Evolutionary conservation across 2,797 vertebrate genomes (phyloP).

Genomic region (Pristis pectinata): DNA sequence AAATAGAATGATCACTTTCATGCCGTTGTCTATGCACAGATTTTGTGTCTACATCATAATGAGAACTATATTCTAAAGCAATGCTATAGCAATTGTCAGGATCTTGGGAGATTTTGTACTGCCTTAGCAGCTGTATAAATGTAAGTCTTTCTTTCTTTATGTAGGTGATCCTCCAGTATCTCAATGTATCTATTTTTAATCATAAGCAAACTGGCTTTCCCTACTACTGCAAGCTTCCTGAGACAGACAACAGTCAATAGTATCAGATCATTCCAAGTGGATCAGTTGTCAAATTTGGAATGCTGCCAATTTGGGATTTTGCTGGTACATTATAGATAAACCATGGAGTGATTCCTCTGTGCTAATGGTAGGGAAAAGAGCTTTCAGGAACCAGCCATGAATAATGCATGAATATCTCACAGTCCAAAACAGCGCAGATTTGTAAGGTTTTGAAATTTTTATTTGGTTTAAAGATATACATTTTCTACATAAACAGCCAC

Average conservation of each 20-base stretch:
- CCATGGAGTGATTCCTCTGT: not conserved
- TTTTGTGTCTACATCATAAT: not conserved
- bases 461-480: not conserved
- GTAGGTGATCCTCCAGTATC: not conserved
- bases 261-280: not conserved
- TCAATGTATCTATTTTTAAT: not conserved
- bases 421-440: not conserved
- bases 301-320: not conserved
- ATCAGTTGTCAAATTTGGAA: conserved; percentile 6
- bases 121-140: not conserved
- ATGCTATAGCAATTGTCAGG: too few relatives aligned
- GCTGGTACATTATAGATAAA: conserved; percentile 30
- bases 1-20: not conserved
- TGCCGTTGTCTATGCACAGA: not conserved
- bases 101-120: too few relatives aligned
- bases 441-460: not conserved
- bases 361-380: not conserved
- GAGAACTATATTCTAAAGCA: not conserved
- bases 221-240: not conserved
- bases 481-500: not conserved
- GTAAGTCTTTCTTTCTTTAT: not conserved
- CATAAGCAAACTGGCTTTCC: not conserved
- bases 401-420: not conserved
- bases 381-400: not conserved
- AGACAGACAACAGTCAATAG: not conserved